Base-by-base conservation (phyloP, 2,888 invertebrate genomes). In the Amblyjoppa proteus region DNA sequence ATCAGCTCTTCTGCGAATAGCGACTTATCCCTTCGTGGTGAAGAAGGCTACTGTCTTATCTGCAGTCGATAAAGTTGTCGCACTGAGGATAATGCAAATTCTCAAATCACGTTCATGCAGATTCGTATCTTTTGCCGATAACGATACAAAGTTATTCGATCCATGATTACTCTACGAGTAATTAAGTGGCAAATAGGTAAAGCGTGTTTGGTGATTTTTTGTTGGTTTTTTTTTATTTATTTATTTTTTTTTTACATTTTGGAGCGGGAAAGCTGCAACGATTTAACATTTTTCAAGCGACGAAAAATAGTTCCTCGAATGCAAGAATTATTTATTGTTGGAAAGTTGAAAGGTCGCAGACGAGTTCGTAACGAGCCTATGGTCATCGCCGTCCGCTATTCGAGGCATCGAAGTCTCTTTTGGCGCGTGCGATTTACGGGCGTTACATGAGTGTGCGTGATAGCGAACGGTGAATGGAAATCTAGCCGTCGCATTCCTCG, bases 381-480 rank as follows among this genome's bases (percentile, higher is more conserved):
- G 45, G 77, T 77, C 68, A 77, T 77, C 53, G 56, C 25, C 53
- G 49, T 25, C 38, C 53, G 71, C 41, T 49, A 34, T 38, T 53
- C 53, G 64, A 69, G 38, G 64, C 70, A 77, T 64, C 41, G 45
- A 61, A 77, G 51, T 69, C 41, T 81, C 74, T 64, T 79, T 64
- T 38, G 49, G 45, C 76, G n/a, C 45, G 76, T 69, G n/a, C 64
- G 34, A 20, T 25, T 38, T 71, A 66, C 31, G 75, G 16, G 49
- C 49, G 64, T 49, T 75, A 20, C n/a, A 20, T 68, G 53, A 73
- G 41, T 61, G 70, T 68, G 64, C 73, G 81, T 70, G 45, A 49
- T 73, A 53, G 58, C 75, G 75, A 88, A 89, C 87, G 88, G 90
- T 89, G 90, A 91, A 88, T 90, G 88, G 89, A 83, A 86, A 89